These are phyloP conservation scores for Tapirus terrestris DNA, from an alignment of 2,113 vertebrate genomes.

Conservation along the genomic window DNA sequence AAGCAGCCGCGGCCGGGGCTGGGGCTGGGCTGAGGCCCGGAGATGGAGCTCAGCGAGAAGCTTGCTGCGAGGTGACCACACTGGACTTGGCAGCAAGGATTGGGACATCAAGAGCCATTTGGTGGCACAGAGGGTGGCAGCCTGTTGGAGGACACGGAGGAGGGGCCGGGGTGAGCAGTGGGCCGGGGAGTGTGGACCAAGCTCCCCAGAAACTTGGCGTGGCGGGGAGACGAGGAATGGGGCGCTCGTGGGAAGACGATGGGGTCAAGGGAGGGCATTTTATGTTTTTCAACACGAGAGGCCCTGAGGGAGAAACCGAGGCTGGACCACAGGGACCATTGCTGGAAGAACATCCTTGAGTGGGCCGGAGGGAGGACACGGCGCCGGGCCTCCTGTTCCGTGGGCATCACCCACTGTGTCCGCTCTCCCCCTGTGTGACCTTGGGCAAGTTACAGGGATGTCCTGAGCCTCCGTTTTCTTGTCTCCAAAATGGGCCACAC, in stretches of 20 bases:
- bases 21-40: background rate
- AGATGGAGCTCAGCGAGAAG: background rate
- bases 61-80: background rate
- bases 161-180: background rate
- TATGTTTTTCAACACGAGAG: background rate
- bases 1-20: background rate
- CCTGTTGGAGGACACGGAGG: background rate
- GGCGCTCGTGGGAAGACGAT: rapidly evolving
- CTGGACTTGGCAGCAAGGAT: background rate
- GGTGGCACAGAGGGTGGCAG: background rate
- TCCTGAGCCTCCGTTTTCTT: background rate
- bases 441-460: background rate
- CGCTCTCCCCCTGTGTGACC: no score
- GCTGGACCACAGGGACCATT: background rate
- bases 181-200: rapidly evolving
- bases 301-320: background rate
- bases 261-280: no score
- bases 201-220: background rate
- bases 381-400: background rate
- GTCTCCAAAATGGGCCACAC: background rate
- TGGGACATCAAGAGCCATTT: background rate
- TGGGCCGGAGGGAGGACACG: no score
- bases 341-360: background rate
- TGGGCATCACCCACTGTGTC: background rate
- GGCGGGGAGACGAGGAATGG: background rate